Evolutionary conservation across 1,140 invertebrate genomes (phyloP).

Genomic region (Papilio dardanus): DNA sequence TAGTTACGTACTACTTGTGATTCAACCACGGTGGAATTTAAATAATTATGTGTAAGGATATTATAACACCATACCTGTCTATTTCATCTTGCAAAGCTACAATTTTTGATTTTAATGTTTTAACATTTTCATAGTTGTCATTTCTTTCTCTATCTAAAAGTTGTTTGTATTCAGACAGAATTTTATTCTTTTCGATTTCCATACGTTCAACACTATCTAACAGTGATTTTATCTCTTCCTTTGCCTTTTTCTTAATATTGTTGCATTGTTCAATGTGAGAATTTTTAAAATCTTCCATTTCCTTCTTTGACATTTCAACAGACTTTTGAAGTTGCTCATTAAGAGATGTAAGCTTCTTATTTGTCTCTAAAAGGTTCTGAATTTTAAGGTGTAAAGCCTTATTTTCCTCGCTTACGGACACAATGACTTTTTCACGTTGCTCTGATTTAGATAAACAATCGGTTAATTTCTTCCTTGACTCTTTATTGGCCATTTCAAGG

Average conservation of each 20-base stretch:
- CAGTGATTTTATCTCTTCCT: slow-evolving; percentile 64
- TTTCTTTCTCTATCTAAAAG: slow-evolving; percentile 70
- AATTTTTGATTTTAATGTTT: slow-evolving; percentile 66
- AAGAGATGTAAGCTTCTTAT: slow-evolving; percentile 56
- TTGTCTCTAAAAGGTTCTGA: slow-evolving; percentile 52
- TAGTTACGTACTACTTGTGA: background rate
- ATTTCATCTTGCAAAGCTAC: slow-evolving; percentile 63
- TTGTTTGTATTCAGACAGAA: slow-evolving; percentile 71
- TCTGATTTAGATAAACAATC: slow-evolving; percentile 50
- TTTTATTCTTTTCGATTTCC: slow-evolving; percentile 71
- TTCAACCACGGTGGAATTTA: background rate
- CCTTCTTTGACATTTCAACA: slow-evolving; percentile 54
- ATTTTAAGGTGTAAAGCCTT: slow-evolving; percentile 51
- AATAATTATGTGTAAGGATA: background rate
- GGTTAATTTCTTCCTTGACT: slow-evolving; percentile 51
- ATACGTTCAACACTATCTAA: slow-evolving; percentile 64
- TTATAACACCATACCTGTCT: slow-evolving; percentile 57
- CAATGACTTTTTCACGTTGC: slow-evolving; percentile 53
- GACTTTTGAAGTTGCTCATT: slow-evolving; percentile 53
- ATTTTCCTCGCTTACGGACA: slow-evolving; percentile 57
- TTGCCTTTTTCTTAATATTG: slow-evolving; percentile 45
- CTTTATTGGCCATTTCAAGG: slow-evolving; percentile 49
- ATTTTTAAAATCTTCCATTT: slow-evolving; percentile 55
- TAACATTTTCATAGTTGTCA: slow-evolving; percentile 65
- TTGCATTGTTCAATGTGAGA: slow-evolving; percentile 47